Evolutionary conservation across 2,888 invertebrate genomes (phyloP), one percentile per base, ranked within the genome.

Genomic region (Oxycera nigricornis): DNA sequence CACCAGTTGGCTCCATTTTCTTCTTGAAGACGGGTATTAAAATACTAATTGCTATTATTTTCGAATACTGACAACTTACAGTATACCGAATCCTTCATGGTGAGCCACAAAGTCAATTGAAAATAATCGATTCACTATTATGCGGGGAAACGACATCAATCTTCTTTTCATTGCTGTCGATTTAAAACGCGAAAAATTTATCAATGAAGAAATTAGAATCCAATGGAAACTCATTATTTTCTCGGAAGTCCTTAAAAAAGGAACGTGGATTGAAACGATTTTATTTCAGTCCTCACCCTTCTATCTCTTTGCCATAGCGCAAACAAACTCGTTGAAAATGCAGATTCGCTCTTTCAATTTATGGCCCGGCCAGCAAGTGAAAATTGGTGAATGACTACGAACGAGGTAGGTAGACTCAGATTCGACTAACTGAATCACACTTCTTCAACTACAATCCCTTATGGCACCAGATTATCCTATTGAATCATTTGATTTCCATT

Each of bases 401-500:
- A 24, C 30, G 59, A 59, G 2, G 2, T n/a, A n/a, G 14, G 17
- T n/a, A 50, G 17, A n/a, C n/a, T 50, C 50, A 50, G 50, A n/a
- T 14, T 50, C 17, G 24, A 28, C 28, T 28, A 59, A 31, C 35
- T 31, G 31, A 30, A 35, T 20, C 35, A 39, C 35, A 35, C 11
- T 11, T 35, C 35, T 46, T 46, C 46, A 14, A 46, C 46, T 3
- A 46, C 46, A 30, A 35, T 39, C 35, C 20, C 17, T 62, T 14
- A 3, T 55, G 20, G 2, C 62, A 35, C 39, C 6, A 11, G n/a
- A 62, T 2, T 22, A 62, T 35, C 7, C 62, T 39, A 20, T 41
- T 24, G 41, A 67, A 67, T 46, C 46, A 46, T 68, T 68, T 31
- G 68, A 68, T 68, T 52, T 20, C 68, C 52, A 52, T 68, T 68